Conservation (phyloP, 1,140 invertebrate species). For the Arion vulgaris region DNA sequence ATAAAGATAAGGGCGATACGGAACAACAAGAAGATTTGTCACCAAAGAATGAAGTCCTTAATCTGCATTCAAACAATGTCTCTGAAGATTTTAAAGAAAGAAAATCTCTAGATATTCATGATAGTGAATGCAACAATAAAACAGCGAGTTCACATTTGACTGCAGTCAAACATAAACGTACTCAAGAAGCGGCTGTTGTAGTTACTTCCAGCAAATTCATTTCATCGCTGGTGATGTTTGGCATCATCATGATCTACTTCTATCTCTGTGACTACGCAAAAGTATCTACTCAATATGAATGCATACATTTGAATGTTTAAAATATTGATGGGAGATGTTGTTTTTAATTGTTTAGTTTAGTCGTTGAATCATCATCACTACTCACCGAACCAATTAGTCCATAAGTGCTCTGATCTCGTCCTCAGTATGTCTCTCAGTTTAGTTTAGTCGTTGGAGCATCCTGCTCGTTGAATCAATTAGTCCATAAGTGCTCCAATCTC, state of each 20-base stretch:
- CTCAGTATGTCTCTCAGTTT: too few species aligned
- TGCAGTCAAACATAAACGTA: neutral
- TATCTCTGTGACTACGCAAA: conserved; percentile 57
- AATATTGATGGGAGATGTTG: neutral
- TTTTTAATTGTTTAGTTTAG: too few species aligned
- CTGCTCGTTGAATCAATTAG: too few species aligned
- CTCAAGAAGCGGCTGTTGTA: neutral
- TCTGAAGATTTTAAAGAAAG: neutral
- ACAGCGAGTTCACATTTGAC: too few species aligned
- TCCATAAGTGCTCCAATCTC: too few species aligned
- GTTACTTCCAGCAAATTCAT: conserved; percentile 49
- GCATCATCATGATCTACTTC: conserved; percentile 54
- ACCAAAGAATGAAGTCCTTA: neutral
- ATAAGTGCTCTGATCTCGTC: too few species aligned
- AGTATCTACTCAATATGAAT: too few species aligned
- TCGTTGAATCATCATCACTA: too few species aligned
- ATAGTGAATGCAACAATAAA: neutral
- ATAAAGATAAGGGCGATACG: neutral
- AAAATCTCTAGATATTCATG: neutral
- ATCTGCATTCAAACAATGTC: neutral
- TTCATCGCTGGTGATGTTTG: conserved; percentile 44
- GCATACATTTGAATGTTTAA: neutral
- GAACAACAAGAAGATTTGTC: neutral
- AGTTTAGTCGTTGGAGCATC: too few species aligned
- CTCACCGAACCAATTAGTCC: too few species aligned